Evolutionary conservation across 2,888 invertebrate species (phyloP).

Genomic region (Hesperia comma): DNA sequence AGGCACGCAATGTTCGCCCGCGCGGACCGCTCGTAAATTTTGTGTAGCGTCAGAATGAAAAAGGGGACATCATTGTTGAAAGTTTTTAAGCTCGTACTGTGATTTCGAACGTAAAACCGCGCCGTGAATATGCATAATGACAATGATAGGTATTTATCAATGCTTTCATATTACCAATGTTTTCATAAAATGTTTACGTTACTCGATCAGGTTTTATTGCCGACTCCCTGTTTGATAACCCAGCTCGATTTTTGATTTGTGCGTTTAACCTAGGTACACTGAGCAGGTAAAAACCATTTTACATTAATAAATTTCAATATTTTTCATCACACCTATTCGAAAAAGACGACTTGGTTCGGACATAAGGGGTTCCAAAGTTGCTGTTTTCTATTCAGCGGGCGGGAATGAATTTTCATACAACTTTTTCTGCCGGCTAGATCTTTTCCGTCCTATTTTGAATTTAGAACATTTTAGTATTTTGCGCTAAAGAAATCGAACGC

Average conservation of each 20-base stretch:
- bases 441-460: too few relatives aligned
- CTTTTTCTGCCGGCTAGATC: too few relatives aligned
- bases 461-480: too few relatives aligned
- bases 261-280: background rate
- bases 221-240: constrained; percentile 8
- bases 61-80: constrained; percentile 81
- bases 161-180: constrained; percentile 31
- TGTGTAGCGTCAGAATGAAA: constrained; percentile 81
- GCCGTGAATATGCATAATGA: constrained; percentile 60
- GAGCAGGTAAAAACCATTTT: too few relatives aligned
- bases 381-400: too few relatives aligned
- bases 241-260: constrained; percentile 18
- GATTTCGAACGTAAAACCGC: constrained; percentile 63
- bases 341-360: too few relatives aligned
- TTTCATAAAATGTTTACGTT: constrained; percentile 32
- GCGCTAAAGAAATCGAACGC: too few relatives aligned
- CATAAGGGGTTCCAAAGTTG: too few relatives aligned
- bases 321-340: too few relatives aligned
- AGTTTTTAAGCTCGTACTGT: constrained; percentile 73
- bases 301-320: too few relatives aligned
- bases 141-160: constrained; percentile 51
- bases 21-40: constrained; percentile 78
- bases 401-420: too few relatives aligned
- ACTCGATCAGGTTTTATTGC: constrained; percentile 29
- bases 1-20: constrained; percentile 77